Base-by-base conservation (phyloP, 37 sponge, comb jelly and placozoan species). In the Geodia barretti region DNA sequence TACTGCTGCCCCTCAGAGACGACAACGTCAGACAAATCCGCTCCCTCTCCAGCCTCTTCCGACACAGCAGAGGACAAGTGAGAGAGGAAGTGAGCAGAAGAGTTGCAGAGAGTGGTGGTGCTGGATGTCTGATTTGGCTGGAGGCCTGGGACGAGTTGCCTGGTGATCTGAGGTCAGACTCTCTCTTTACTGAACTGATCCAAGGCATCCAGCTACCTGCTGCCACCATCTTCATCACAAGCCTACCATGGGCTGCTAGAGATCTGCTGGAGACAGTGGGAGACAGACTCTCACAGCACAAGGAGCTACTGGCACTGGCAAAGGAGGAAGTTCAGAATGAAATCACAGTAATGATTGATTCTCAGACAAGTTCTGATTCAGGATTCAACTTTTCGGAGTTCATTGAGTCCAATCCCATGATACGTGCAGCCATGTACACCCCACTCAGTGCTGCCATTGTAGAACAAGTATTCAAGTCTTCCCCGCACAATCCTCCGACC, bases 121-220 rank as follows among this genome's bases (percentile, higher is more conserved):
- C 37, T 26, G 78, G 78, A 29, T 62, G 60, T 21, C 28, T 64
- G 28, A 24, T 78, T 26, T 37, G 39, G 66, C 78, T 78, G 39
- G 78, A 78, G 40, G 78, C 41, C 32, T 78, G 40, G 39, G 78
- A 78, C 36, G 78, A 78, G 65, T 62, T 78, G 24, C 29, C 35
- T n/a, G 36, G 33, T 3, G 40, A 78, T n/a, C 78, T n/a, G 40
- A 33, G 66, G 37, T 32, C 64, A 64, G 39, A 64, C 26, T 66
- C 66, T 39, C 31, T 78, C 65, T 78, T 78, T 37, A 32, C 38
- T 39, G 40, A 78, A 32, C 64, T 78, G 26, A 64, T 78, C 40
- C 39, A 39, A 64, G 78, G 78, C 26, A 41, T 32, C 28, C 28
- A 34, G 40, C 78, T 78, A 40, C 78, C 78, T 35, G 32, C 31